Percentiles rank a stretch among this genome's conserved stretches.
These are phyloP conservation scores for Festucalex cinctus DNA, from an alignment of 2,113 vertebrate genomes.

Conservation along the genomic window DNA sequence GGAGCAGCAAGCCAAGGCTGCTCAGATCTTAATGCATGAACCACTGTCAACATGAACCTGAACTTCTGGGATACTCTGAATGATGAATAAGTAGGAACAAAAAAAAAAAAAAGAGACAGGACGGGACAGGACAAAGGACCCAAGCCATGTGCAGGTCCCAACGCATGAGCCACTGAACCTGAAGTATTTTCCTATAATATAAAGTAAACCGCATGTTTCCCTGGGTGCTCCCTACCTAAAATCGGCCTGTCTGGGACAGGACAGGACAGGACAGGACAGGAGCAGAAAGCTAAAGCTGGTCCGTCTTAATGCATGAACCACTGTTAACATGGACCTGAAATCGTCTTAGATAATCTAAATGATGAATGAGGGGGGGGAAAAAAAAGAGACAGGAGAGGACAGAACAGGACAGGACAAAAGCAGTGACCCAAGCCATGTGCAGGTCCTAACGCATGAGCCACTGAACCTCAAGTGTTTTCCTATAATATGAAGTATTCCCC, in stretches of 20 bases:
- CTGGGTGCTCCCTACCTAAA: constrained; percentile 78
- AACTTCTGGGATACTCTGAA: too few species aligned
- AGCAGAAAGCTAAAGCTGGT: background rate
- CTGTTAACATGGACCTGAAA: background rate
- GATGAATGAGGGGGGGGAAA: too few species aligned
- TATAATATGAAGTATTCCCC: background rate
- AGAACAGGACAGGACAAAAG: background rate
- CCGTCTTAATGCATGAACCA: background rate
- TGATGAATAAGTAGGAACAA: too few species aligned
- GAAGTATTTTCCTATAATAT: background rate
- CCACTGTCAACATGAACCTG: too few species aligned
- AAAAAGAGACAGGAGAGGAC: background rate
- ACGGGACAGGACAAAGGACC: background rate
- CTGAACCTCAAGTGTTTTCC: background rate
- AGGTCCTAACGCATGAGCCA: background rate
- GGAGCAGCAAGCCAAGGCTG: background rate
- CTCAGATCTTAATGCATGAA: background rate
- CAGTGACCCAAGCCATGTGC: background rate
- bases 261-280: too few species aligned
- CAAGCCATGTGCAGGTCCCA: background rate
- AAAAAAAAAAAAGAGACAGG: too few species aligned
- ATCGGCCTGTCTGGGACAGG: constrained; percentile 66
- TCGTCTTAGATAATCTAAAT: too few species aligned
- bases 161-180: background rate
- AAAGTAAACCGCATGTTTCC: background rate